These are phyloP conservation scores for Limnothrissa miodon DNA, from an alignment of 2,113 vertebrate species.

Conservation along the genomic window DNA sequence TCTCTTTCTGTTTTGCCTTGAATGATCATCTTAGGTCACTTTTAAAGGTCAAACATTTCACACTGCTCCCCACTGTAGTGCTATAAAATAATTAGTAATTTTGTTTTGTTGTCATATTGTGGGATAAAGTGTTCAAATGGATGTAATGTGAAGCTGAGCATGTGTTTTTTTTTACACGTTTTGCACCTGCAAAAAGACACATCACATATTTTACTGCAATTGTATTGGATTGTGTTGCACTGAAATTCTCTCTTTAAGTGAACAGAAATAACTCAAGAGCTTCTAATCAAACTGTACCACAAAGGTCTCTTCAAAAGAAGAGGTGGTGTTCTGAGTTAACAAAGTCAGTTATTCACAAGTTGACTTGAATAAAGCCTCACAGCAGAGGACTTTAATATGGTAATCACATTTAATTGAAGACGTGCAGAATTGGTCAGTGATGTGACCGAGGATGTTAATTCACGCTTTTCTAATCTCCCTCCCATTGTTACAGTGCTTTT, in stretches of 20 bases:
- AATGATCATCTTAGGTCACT: neutral
- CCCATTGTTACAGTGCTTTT: neutral
- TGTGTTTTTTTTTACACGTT: neutral
- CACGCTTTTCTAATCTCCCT: neutral
- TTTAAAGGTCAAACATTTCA: neutral
- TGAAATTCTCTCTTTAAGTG: neutral
- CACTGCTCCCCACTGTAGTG: neutral
- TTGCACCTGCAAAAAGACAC: neutral
- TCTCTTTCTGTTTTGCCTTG: neutral
- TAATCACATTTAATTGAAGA: constrained; percentile 9
- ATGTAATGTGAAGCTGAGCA: too few species aligned
- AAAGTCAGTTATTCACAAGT: neutral
- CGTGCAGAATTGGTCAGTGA: neutral
- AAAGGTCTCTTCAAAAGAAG: neutral
- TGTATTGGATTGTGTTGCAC: neutral
- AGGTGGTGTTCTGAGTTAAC: neutral
- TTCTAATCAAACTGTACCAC: neutral
- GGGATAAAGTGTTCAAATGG: too few species aligned
- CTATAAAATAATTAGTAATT: too few species aligned
- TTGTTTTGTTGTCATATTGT: too few species aligned
- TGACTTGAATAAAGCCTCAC: neutral
- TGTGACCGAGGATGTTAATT: constrained; percentile 1
- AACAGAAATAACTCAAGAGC: neutral
- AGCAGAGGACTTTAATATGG: constrained; percentile 3
- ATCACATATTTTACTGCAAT: neutral